Evolutionary conservation across 2,797 vertebrate species (phyloP), one percentile per base, ranked within the genome.

Genomic region (Argya squamiceps): DNA sequence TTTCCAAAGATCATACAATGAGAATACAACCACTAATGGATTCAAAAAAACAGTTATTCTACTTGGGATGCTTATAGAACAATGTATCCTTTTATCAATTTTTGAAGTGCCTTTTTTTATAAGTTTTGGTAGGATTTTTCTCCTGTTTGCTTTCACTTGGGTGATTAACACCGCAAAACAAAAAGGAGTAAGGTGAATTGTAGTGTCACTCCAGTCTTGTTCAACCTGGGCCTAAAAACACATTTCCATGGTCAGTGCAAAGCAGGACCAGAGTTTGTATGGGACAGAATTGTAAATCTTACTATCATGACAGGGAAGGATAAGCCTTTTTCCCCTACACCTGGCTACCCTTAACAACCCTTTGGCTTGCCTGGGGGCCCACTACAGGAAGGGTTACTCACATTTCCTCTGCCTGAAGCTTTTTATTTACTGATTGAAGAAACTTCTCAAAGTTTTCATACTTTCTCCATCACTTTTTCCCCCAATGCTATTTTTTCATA

Each of bases 131-230:
- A 76, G 41, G 58, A 71, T 69, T 85, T 94, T 87, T 77, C 49
- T 74, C 58, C 47, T 46, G 15, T 59, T 64, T 90, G 41, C 50
- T 86, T 74, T 85, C 30, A 23, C 15, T 82, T 43, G 84, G 18
- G 67, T 97, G 97, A 89, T 84, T 97, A 97, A 96, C 84, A 87
- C 95, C 97, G 47, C 88, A 90, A 88, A 77, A 34, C 23, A 29
- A 58, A 13, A 92, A 96, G 87, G 84, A 92, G 79, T 91, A 89
- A 92, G 70, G 55, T 97, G 92, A 92, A 94, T 97, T 93, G 95
- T 96, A 76, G 43, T 86, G 27, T 83, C 60, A 50, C 43, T 92
- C 78, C 85, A 29, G 50, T 53, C 39, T 56, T 27, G 55, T 79
- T 90, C 62, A 83, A n/a, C 32, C 53, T 89, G 81, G 59, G 30